Evolutionary conservation across 2,888 invertebrate genomes (phyloP).

Genomic region (Serrognathus titanus): DNA sequence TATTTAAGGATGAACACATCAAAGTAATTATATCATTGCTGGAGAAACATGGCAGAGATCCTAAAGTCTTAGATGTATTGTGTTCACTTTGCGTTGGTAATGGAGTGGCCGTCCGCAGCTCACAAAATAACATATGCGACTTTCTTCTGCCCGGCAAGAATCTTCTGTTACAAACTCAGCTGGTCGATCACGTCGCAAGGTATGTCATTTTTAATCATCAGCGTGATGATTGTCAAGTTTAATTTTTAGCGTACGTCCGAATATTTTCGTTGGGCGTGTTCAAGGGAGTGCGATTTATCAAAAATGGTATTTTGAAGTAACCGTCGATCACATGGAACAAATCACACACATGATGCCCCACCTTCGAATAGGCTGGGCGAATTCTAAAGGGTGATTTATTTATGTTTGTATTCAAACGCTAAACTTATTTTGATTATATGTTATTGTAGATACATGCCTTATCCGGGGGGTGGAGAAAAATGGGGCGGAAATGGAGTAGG

Average conservation of each 20-base stretch:
- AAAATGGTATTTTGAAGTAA: constrained; percentile 99
- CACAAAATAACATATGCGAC: constrained; percentile 98
- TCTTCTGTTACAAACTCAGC: constrained; percentile 88
- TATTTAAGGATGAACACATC: constrained; percentile 84
- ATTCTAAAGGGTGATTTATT: constrained; percentile 73
- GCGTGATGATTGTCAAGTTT: background rate
- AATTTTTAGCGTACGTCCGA: constrained; percentile 81
- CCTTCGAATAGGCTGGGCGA: constrained; percentile 97
- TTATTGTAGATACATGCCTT: constrained; percentile 74
- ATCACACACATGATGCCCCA: constrained; percentile 94
- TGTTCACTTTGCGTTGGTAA: constrained; percentile 99
- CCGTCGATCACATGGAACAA: constrained; percentile 92
- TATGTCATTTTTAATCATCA: constrained; percentile 36
- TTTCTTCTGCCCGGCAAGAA: constrained; percentile 96
- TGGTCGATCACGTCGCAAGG: constrained; percentile 97
- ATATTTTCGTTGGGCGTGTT: constrained; percentile 95
- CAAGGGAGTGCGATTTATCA: constrained; percentile 96
- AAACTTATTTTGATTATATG: background rate
- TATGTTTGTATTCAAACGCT: background rate
- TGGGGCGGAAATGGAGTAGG: constrained; percentile 99
- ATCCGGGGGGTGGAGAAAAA: constrained; percentile 93
- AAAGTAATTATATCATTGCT: constrained; percentile 97
- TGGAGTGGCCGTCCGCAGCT: constrained; percentile 96
- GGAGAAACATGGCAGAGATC: constrained; percentile 98
- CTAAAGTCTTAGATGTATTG: constrained; percentile 95